A percentile compares a stretch with the other conserved stretches of the same genome.
These are phyloP conservation scores for Mesaphorura yosii DNA, from an alignment of 1,140 invertebrate genomes.

Conservation along the genomic window DNA sequence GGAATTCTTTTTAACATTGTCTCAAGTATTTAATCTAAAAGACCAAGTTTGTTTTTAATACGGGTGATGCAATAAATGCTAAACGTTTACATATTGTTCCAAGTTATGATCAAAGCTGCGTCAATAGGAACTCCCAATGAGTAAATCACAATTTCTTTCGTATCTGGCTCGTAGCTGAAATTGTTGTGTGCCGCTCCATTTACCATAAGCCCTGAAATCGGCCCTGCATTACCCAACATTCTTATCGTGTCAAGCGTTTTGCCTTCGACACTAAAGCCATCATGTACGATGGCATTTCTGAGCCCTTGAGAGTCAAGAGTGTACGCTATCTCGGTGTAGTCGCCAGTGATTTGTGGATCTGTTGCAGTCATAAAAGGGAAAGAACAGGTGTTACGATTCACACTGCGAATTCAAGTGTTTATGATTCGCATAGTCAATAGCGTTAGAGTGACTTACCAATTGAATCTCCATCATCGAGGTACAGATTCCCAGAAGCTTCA, in stretches of 20 bases:
- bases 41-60: no score
- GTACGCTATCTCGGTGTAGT: conserved; percentile 5
- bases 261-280: conserved; percentile 10
- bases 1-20: no score
- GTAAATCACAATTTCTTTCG: no score
- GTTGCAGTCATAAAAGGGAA: background rate
- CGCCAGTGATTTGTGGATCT: conserved; percentile 10
- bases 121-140: no score
- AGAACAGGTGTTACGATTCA: background rate
- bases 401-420: background rate
- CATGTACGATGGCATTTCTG: background rate
- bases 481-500: conserved; percentile 34
- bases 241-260: conserved; percentile 17
- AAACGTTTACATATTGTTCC: no score
- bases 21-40: no score
- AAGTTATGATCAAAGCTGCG: no score
- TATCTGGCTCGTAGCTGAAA: no score
- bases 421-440: background rate
- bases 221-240: conserved; percentile 16
- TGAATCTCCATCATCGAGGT: conserved; percentile 45
- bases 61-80: no score
- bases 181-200: conserved; percentile 9
- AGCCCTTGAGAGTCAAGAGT: background rate
- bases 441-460: conserved; percentile 41
- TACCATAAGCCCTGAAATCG: conserved; percentile 7